Base-by-base conservation (phyloP, 2,113 vertebrate genomes). In the Oreochromis niloticus region DNA sequence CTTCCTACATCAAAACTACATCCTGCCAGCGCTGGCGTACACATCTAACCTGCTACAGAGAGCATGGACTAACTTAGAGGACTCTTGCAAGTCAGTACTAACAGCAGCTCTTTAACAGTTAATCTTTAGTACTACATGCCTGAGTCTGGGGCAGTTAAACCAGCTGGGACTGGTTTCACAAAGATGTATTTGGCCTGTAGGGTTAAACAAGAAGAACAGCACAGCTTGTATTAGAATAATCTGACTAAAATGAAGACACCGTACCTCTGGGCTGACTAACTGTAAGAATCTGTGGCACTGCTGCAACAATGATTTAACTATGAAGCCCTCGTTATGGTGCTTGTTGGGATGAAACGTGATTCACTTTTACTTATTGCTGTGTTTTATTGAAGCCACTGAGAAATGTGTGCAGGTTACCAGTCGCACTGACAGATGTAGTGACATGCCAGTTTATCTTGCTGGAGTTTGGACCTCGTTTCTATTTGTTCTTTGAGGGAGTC, bases 81-180 rank as follows among this genome's bases (percentile, higher is more conserved):
- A 98, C 8, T 97, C 97, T 17, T 99, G 98, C 98, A 96, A 96
- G 98, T 99, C 93, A 97, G 97, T 97, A 82, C 30, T 4, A 8
- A 50, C 9, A 75, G 10, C 22, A 57, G 9, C 41, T 57, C 36
- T 41, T 17, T 56, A 75, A 19, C 14, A 75, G 9, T 17, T 50
- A 11, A 7, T 30, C 71, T 75, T 50, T 30, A 19, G 52, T 34
- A 13, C 13, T 30, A 27, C 52, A 80, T 16, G 22, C 27, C 48
- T 1, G 48, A 54, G 75, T 54, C 7, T 54, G 48, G 34, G 50
- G 12, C 5, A 34, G 48, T 79, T 54, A 6, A 52, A 52, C 30
- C 11, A 7, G 71, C 61, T 36, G 6, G 17, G 16, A 36, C 61
- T n/a, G 17, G 32, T 66, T 66, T 36, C 32, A n/a, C 32, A 7